Base-by-base conservation (phyloP, 2,797 vertebrate species). In the Periparus ater region DNA sequence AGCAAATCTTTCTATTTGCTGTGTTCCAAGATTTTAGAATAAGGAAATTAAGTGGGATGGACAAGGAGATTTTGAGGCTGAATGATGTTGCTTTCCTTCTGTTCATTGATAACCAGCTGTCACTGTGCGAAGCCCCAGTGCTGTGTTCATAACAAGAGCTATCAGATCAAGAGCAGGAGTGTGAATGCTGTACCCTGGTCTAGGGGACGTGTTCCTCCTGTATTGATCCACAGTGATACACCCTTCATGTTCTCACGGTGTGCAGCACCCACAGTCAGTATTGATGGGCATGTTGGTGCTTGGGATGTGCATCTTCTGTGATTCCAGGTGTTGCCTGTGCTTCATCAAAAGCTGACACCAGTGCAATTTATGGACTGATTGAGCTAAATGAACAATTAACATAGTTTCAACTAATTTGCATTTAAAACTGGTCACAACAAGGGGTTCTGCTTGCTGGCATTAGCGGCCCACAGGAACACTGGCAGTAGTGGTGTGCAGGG, bases 101-200 rank as follows among this genome's bases (percentile, higher is more conserved):
- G 87, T 88, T 93, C 26, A 4, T 70, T 89, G 93, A 78, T 67
- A 88, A 81, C 91, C 95, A 95, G 92, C 85, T 95, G 95, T 93
- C 92, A 36, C 62, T 88, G 91, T 55, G 79, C 87, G 92, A 72
- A 93, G 87, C 91, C 47, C 15, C 23, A 27, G 44, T 30, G 44
- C 74, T 83, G 44, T 2, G 0, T 62, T 91, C 5, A 0, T 91
- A 88, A 68, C 50, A 34, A 55, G 55, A 81, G 27, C 53, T 60
- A 95, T 86, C 57, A 16, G 40, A 67, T 58, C 29, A 40, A 29
- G 32, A 88, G 44, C 51, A 45, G 36, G 72, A 62, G 47, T n/a
- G 36, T 3, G 6, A 71, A 48, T 48, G 34, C 45, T 67, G 32
- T 80, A 18, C 47, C 17, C 34, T 74, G 32, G 81, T 67, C 66